Evolutionary conservation across 1,140 invertebrate genomes (phyloP).

Genomic region (Drosophila pandora): DNA sequence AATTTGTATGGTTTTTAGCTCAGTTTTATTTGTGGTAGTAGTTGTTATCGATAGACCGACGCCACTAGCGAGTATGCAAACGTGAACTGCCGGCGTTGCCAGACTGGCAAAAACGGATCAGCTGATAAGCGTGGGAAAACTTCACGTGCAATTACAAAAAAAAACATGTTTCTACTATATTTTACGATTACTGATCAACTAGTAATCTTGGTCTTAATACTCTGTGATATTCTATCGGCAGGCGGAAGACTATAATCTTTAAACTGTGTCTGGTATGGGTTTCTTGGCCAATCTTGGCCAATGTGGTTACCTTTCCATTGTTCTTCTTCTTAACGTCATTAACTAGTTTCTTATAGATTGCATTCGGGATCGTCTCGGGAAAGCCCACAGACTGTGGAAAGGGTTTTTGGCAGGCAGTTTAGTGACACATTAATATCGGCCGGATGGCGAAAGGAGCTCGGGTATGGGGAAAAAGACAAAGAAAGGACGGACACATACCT

Average conservation of each 20-base stretch:
- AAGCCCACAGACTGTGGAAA: conserved; percentile 3
- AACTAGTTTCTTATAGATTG: conserved; percentile 2
- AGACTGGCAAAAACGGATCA: conserved; percentile 3
- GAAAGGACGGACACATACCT: conserved; percentile 85
- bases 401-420: background rate
- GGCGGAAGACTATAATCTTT: too few relatives aligned
- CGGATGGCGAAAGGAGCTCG: background rate
- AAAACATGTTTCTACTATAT: background rate
- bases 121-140: conserved; percentile 11
- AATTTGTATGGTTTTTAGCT: background rate
- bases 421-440: background rate
- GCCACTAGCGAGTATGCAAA: conserved; percentile 4
- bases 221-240: too few relatives aligned
- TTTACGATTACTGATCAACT: background rate
- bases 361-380: conserved; percentile 1
- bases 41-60: conserved; percentile 32
- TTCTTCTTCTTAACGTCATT: background rate
- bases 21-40: background rate
- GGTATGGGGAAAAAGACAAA: background rate
- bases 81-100: conserved; percentile 14
- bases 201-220: too few relatives aligned
- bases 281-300: background rate
- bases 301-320: background rate
- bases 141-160: conserved; percentile 1
- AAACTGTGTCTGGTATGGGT: too few relatives aligned